Conservation (phyloP, 1,140 invertebrate genomes). For the Acyrthosiphon pisum region DNA sequence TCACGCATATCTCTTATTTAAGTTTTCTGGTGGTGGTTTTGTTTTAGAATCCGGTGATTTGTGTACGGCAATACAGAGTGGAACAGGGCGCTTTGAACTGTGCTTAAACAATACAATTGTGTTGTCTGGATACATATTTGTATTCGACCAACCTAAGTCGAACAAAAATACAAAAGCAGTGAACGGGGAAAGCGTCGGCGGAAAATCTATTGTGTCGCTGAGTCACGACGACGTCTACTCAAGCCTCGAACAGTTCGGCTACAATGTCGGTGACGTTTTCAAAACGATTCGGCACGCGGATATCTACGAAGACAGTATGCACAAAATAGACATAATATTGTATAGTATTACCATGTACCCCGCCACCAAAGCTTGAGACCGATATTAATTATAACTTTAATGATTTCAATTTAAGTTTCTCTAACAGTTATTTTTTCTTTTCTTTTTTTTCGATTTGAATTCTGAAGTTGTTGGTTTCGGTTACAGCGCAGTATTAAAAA, state of each 20-base stretch:
- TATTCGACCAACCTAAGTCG: neutral
- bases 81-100: slow-evolving; percentile 25
- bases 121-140: neutral
- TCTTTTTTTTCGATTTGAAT: neutral
- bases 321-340: neutral
- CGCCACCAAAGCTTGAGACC: neutral
- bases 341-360: neutral
- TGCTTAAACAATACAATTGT: slow-evolving; percentile 25
- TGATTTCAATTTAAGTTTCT: neutral
- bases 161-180: neutral
- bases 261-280: slow-evolving; percentile 19
- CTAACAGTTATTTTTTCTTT: neutral
- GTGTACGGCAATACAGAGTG: neutral
- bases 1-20: neutral
- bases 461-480: neutral
- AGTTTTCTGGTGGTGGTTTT: neutral
- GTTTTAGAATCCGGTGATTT: slow-evolving; percentile 17
- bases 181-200: neutral
- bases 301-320: neutral
- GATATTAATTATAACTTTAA: neutral
- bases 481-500: neutral
- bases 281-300: neutral
- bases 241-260: neutral
- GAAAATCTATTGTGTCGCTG: neutral
- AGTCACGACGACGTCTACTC: neutral